Evolutionary conservation across 1,140 invertebrate species (phyloP), one percentile per base, ranked within the genome.

Genomic region (Brevipalpus yothersi): DNA sequence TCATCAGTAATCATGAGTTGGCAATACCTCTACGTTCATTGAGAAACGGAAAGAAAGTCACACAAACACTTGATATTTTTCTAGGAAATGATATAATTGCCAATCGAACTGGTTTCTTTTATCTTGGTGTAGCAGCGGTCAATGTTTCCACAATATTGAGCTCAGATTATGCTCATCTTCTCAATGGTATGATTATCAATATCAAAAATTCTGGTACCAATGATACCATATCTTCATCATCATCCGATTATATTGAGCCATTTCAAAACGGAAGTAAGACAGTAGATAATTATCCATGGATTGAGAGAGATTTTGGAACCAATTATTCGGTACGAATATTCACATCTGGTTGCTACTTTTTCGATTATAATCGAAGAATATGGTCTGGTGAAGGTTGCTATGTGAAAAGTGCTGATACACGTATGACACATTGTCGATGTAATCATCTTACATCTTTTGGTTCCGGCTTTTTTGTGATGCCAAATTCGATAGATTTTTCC

Each of bases 361-460:
- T 65, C 42, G 66, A 70, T 49, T 62, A 62, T n/a, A 43, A 63
- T 11, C 57, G 57, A 15, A 66, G 63, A 55, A 63, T 66, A 12
- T 71, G 69, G 69, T 65, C 67, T 45, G 65, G 65, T 21, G 60
- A 63, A 23, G 69, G 69, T 17, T 63, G 69, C 31, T 63, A 54
- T 60, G 69, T 70, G 19, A 63, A 66, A 12, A 61, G 58, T 47
- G 63, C 64, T 7, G 65, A 67, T 47, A 58, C 63, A 17, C 49
- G 49, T 0, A 57, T 67, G 40, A 76, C 75, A 0, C 67, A 72
- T 41, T 77, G 75, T 62, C 64, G 71, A 40, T 76, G 73, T 64
- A 74, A 70, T 58, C 76, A 78, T 65, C 67, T 77, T 65, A 76
- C 76, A 5, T 74, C 73, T 12, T 78, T 77, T 65, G 76, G 73